Evolutionary conservation across 2,797 vertebrate genomes (phyloP), one percentile per base, ranked within the genome.

Genomic region (Parotocinclus haroldoi): DNA sequence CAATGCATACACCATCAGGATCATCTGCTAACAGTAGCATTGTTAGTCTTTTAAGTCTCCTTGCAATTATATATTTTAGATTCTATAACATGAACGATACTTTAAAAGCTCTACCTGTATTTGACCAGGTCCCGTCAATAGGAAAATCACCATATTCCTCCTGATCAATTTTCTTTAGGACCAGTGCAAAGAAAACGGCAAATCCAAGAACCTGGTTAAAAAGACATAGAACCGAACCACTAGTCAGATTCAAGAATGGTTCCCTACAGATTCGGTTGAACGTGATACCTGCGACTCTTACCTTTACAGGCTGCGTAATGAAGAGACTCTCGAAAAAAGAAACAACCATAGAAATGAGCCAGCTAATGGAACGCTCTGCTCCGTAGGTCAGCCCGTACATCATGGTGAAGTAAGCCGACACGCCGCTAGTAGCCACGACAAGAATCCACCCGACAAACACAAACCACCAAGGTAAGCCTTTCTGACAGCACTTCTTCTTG

Each of bases 311-410:
- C 70, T 98, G 95, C 6, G 94, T 99, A 70, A 98, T 89, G 64
- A 98, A 95, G 60, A 97, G 83, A 39, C 94, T 98, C 86, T 98
- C 94, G 78, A 95, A 87, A 76, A 98, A 96, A 52, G 95, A 97
- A 70, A 98, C 88, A 4, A 85, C 76, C 91, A 96, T 93, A 78
- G 96, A 97, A 81, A 98, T 92, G 11, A 99, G 89, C 96, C 96
- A 99, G 79, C 89, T 93, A 68, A 96, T 85, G 9, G 96, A 98
- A 69, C 91, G 92, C 17, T 93, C 91, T 67, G 92, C 91, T 58
- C 96, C 95, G 0, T 98, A 97, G 6, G 92, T 95, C 68, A 99
- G 84, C 18, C 95, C 95, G 0, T 98, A 98, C 77, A 98, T 89
- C 93, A 96, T 96, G 8, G 96, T 98, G 61, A 96, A 96, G 84